A percentile compares a stretch with the other conserved stretches of the same genome.
These are phyloP conservation scores for Hedya salicella DNA, from an alignment of 2,888 invertebrate genomes.

Conservation along the genomic window DNA sequence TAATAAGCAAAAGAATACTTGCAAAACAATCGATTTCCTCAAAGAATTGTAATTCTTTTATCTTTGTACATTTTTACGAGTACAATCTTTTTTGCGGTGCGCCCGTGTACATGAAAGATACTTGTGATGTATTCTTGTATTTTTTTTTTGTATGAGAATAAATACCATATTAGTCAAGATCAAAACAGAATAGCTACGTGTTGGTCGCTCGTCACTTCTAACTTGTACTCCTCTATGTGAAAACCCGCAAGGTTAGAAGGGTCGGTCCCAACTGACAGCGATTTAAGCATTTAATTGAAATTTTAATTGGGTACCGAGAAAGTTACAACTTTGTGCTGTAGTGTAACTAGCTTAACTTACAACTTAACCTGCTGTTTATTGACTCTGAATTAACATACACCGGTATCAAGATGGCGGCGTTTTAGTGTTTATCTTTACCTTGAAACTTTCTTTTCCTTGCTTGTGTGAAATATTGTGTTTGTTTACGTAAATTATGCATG, in stretches of 20 bases:
- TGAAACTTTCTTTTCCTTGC: slow-evolving; percentile 25
- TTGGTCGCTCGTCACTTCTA: slow-evolving; percentile 11
- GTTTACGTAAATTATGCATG: slow-evolving; percentile 36
- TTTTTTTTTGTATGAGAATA: too few relatives aligned
- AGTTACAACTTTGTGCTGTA: slow-evolving; percentile 50
- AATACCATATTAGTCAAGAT: too few relatives aligned
- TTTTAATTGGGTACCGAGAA: slow-evolving; percentile 66
- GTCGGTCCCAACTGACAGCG: slow-evolving; percentile 60
- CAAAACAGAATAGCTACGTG: too few relatives aligned
- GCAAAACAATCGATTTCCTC: too few relatives aligned
- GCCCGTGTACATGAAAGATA: too few relatives aligned
- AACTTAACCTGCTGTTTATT: slow-evolving; percentile 47
- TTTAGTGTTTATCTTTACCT: slow-evolving; percentile 21
- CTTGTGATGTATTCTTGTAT: too few relatives aligned
- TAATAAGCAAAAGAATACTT: too few relatives aligned
- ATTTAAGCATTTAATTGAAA: slow-evolving; percentile 68
- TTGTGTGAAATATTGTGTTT: slow-evolving; percentile 17
- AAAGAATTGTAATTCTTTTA: too few relatives aligned
- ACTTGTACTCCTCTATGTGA: slow-evolving; percentile 34
- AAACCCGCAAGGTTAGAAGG: slow-evolving; percentile 56
- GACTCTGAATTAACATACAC: slow-evolving; percentile 51
- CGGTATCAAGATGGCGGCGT: slow-evolving; percentile 29
- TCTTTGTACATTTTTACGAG: too few relatives aligned
- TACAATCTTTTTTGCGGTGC: too few relatives aligned
- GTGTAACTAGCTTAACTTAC: slow-evolving; percentile 48